Evolutionary conservation across 2,888 invertebrate genomes (phyloP).

Genomic region (Melinopterus prodromus): DNA sequence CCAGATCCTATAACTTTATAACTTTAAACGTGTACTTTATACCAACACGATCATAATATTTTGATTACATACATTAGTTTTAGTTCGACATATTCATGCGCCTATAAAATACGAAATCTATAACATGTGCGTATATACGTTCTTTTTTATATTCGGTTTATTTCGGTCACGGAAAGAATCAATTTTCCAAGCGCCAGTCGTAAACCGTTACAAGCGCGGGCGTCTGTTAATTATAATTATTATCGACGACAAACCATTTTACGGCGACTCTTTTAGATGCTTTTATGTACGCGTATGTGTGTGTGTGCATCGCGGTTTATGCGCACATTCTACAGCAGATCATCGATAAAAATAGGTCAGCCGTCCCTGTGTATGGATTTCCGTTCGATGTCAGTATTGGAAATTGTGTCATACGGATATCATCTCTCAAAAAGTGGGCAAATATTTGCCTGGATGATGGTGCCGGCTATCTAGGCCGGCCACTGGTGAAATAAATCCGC

Average conservation of each 20-base stretch:
- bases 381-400: background rate
- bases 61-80: background rate
- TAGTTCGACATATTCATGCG: background rate
- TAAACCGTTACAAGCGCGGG: background rate
- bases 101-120: background rate
- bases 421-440: background rate
- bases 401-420: constrained; percentile 4
- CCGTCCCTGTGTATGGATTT: background rate
- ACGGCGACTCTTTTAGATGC: background rate
- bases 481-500: background rate
- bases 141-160: background rate
- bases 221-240: background rate
- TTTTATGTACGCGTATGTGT: background rate
- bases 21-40: background rate
- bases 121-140: background rate
- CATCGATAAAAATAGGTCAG: background rate
- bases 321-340: background rate
- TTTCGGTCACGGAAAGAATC: background rate
- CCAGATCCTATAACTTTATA: too few species aligned
- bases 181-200: background rate
- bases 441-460: background rate
- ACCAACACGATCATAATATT: background rate
- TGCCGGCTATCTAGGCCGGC: background rate
- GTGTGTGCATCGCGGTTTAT: background rate
- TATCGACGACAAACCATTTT: background rate